Percentiles rank a stretch among this genome's conserved stretches.
Conservation (phyloP, 2,113 vertebrate genomes). For the Coracopsis vasa region DNA sequence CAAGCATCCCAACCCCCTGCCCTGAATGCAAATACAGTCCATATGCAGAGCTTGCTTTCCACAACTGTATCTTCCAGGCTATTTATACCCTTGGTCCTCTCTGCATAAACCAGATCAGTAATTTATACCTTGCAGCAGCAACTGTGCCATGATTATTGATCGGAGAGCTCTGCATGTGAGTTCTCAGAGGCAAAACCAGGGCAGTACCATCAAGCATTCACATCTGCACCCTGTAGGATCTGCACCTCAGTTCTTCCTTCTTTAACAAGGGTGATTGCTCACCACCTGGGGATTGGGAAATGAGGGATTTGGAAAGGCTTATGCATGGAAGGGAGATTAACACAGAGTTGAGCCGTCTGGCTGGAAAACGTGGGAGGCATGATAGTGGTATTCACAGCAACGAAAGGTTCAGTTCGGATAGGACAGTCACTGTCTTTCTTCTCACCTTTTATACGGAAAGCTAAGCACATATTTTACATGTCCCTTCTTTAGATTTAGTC, state of each 20-base stretch:
- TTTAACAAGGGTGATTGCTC: not conserved
- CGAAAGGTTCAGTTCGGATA: fast-evolving
- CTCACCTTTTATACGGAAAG: not conserved
- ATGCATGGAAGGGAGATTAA: slow-evolving; percentile 42
- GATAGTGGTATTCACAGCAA: not conserved
- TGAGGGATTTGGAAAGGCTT: slow-evolving; percentile 28
- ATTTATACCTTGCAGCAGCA: not conserved
- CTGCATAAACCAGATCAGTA: not conserved
- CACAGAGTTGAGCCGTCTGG: not conserved
- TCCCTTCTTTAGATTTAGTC: not conserved
- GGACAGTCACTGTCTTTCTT: not conserved
- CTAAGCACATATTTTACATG: not conserved
- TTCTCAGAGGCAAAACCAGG: not conserved
- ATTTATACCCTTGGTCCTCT: not conserved
- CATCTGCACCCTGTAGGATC: not conserved
- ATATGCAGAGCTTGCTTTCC: not conserved
- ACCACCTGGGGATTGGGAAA: not conserved
- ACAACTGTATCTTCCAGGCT: not conserved
- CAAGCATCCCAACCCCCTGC: not conserved
- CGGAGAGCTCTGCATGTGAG: not conserved
- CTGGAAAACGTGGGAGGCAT: not conserved
- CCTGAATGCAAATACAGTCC: not conserved
- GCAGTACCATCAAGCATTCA: not conserved
- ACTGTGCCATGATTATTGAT: not conserved
- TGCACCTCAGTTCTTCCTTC: not conserved